Evolutionary conservation across 2,888 invertebrate species (phyloP), one percentile per base, ranked within the genome.

Genomic region (Apodemia hepburni): DNA sequence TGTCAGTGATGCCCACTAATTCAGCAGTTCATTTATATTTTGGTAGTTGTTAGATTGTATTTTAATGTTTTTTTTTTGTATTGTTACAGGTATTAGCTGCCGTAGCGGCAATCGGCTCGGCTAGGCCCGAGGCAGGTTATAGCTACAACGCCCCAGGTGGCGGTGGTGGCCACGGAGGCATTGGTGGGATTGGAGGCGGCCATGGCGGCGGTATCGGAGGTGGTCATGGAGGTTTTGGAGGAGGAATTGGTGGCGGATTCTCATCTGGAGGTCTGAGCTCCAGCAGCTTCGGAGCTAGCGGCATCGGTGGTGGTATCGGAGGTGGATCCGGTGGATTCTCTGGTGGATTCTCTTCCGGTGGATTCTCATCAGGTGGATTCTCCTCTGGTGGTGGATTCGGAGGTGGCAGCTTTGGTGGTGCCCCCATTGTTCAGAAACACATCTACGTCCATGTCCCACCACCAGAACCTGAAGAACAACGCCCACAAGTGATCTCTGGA

Each of bases 391-490:
- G 81, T 69, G 83, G 81, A 64, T 80, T 81, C 60, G 85, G 82
- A 29, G 79, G 79, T 73, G 83, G 82, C 67, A 84, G 89, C 66
- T 86, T 85, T 77, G 87, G 87, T 60, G 88, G 91, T 66, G 84
- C 80, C 61, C 79, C 95, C 74, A 93, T 95, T 63, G 93, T 96
- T 74, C 95, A 95, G 84, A 96, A 95, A 78, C 96, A 95, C 93
- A 95, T 95, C 91, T 96, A 96, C 93, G 96, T 96, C 61, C 96
- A 96, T 81, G 96, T 96, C 58, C 96, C 96, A 61, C 96, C 96
- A 81, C 95, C 95, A 93, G 96, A 96, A 85, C 95, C 95, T 51
- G 94, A 94, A 87, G 93, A 93, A 81, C 93, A 93, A 77, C 94
- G 94, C 71, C 92, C 93, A 68, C 93, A 94, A 78, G 93, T 95